phyloP scores from a whole-genome alignment of 2,113 vertebrate species.

The Oceanites oceanicus region DNA sequence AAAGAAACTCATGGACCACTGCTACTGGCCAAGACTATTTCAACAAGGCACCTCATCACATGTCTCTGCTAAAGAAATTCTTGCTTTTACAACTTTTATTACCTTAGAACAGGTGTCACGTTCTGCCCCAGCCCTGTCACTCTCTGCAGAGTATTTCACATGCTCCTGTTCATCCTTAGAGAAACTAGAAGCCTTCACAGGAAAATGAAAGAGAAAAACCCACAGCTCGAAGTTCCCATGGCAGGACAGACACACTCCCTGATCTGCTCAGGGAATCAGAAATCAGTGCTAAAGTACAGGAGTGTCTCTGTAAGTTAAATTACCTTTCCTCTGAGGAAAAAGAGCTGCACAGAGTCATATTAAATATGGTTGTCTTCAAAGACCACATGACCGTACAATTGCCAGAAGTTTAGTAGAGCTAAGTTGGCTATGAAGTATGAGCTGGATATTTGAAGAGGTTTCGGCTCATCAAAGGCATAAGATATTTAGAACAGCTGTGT shows the following conservation, averaged over 20 bases:
- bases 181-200: not conserved
- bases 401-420: constrained; percentile 5
- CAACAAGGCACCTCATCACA: not conserved
- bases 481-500: constrained; percentile 6
- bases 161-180: not conserved
- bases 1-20: not conserved
- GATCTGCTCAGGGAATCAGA: not conserved
- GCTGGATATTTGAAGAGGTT: not conserved
- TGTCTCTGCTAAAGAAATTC: not conserved
- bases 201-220: not conserved
- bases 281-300: not conserved
- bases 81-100: not conserved
- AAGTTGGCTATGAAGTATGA: not conserved
- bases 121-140: not conserved
- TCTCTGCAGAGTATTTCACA: not conserved
- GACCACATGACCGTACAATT: not conserved
- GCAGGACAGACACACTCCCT: not conserved
- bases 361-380: constrained; percentile 16
- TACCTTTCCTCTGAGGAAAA: not conserved
- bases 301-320: not conserved
- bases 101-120: not conserved
- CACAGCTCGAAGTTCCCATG: not conserved
- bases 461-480: not conserved
- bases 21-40: not conserved
- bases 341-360: not conserved